Percentiles rank a stretch among this genome's conserved stretches.
phyloP scores from a whole-genome alignment of 2,888 invertebrate species.

The Conistra vaccinii region DNA sequence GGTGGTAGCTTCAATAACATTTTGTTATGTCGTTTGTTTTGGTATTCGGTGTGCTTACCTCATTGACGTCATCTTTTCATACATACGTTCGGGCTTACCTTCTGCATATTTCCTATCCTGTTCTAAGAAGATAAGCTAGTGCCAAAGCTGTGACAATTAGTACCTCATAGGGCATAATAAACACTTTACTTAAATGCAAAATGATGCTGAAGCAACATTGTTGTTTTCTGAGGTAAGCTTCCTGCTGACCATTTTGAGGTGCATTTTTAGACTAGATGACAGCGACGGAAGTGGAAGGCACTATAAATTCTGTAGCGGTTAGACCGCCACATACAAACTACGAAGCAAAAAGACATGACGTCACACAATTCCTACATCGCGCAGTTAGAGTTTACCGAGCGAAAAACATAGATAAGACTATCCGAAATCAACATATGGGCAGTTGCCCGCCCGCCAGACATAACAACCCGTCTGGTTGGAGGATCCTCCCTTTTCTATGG shows the following conservation, averaged over 20 bases:
- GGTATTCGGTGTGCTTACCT: not conserved
- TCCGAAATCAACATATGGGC: too few species aligned
- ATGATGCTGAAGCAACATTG: constrained; percentile 31
- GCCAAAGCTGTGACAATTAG: constrained; percentile 48
- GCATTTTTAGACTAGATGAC: not conserved
- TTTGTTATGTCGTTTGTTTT: not conserved
- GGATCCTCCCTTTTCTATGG: too few species aligned
- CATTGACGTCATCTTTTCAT: not conserved
- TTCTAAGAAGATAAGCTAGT: constrained; percentile 10
- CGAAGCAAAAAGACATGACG: too few species aligned
- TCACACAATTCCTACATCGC: too few species aligned
- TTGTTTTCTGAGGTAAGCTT: constrained; percentile 13
- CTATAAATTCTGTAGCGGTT: too few species aligned
- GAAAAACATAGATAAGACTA: too few species aligned
- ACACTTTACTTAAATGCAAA: constrained; percentile 47
- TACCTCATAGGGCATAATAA: constrained; percentile 40
- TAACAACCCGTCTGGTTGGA: too few species aligned
- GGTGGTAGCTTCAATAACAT: not conserved
- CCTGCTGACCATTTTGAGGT: constrained; percentile 20
- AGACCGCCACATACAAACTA: too few species aligned
- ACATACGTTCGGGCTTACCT: constrained; percentile 13
- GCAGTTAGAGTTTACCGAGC: too few species aligned
- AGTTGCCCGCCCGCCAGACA: too few species aligned
- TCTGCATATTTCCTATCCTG: constrained; percentile 19
- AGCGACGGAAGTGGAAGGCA: too few species aligned